Conservation (phyloP, 2,113 vertebrate species). For the Limnothrissa miodon region DNA sequence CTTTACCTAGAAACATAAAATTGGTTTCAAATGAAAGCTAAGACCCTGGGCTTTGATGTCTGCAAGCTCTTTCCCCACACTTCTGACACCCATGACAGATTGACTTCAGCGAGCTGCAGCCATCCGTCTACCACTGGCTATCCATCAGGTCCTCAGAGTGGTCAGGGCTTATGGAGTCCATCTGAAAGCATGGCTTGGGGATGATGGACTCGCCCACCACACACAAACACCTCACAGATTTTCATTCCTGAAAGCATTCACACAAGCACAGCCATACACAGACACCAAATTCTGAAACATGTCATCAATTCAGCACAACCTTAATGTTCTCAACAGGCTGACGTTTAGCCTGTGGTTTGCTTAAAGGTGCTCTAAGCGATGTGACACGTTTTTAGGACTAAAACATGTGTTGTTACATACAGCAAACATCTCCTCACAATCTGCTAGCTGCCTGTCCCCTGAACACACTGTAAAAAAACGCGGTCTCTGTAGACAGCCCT, state of each 20-base stretch:
- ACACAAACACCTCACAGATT: not conserved
- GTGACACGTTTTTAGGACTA: no score
- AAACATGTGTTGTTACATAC: no score
- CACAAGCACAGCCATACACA: not conserved
- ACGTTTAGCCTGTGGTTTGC: not conserved
- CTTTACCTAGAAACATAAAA: no score
- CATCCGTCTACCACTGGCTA: slow-evolving; percentile 42
- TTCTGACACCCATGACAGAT: slow-evolving; percentile 51
- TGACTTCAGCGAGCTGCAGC: slow-evolving; percentile 51
- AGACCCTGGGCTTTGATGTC: no score
- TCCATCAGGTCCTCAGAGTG: slow-evolving; percentile 51
- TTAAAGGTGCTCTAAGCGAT: no score
- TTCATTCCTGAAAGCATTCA: not conserved
- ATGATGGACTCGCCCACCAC: not conserved
- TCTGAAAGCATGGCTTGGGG: slow-evolving; percentile 17
- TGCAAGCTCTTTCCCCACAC: slow-evolving; percentile 49
- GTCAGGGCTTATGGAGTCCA: slow-evolving; percentile 25
- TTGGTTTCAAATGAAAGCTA: no score
- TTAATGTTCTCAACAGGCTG: not conserved
- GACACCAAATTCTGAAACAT: not conserved
- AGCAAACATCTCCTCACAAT: no score
- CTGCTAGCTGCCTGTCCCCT: no score
- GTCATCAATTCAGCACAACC: not conserved
- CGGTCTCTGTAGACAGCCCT: no score
- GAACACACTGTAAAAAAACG: no score